These are phyloP conservation scores for Anseranas semipalmata DNA, from an alignment of 2,113 vertebrate species.

Conservation along the genomic window DNA sequence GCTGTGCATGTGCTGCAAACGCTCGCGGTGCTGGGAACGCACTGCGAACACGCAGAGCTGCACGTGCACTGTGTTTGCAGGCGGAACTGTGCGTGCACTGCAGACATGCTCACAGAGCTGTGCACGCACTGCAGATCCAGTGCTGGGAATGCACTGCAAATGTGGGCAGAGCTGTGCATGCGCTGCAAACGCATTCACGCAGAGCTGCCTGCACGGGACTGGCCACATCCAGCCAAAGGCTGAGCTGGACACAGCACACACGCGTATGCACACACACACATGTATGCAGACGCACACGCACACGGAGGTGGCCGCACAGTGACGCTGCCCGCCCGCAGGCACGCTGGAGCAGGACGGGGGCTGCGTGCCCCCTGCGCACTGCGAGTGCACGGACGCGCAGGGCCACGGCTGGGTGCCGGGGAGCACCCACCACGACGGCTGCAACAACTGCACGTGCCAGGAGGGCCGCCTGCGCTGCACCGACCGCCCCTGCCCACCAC, in stretches of 20 bases:
- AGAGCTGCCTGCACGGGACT: background rate
- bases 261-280: background rate
- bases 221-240: background rate
- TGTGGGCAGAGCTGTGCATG: background rate
- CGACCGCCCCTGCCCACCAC: constrained; percentile 65
- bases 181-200: background rate
- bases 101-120: background rate
- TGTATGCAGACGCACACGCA: background rate
- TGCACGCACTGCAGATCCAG: background rate
- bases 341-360: constrained; percentile 81
- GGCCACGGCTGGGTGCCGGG: constrained; percentile 85
- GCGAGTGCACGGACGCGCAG: constrained; percentile 82
- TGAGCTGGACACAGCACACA: background rate
- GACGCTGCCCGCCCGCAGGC: background rate
- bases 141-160: background rate
- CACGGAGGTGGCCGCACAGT: too few species aligned
- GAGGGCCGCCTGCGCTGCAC: constrained; percentile 82
- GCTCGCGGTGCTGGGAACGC: background rate
- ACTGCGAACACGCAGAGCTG: background rate
- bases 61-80: background rate
- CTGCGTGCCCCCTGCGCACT: constrained; percentile 84
- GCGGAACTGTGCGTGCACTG: background rate
- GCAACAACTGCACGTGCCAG: constrained; percentile 86
- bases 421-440: constrained; percentile 79
- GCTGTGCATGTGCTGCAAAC: background rate